phyloP scores from a whole-genome alignment of 2,888 invertebrate genomes.

The Steromphala cineraria region DNA sequence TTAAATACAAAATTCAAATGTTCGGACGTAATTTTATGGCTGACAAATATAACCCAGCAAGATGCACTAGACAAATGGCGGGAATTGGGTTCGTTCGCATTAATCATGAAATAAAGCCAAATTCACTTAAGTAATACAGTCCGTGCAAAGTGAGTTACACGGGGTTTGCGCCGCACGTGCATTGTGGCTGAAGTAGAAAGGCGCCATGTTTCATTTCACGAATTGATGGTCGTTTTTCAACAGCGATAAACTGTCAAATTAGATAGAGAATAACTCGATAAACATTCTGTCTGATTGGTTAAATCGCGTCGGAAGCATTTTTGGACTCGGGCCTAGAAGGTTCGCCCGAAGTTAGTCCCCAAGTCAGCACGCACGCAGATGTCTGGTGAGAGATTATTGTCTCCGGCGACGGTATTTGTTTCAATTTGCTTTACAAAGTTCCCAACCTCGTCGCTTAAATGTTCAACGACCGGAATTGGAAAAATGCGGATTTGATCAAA shows the following conservation, averaged over 20 bases:
- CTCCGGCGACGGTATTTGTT: background rate
- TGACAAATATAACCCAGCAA: background rate
- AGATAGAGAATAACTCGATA: background rate
- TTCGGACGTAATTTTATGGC: too few species aligned
- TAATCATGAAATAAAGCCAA: background rate
- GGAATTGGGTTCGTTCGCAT: background rate
- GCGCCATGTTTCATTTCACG: background rate
- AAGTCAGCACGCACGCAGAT: too few species aligned
- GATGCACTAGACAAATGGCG: background rate
- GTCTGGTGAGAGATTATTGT: background rate
- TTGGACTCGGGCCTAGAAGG: background rate
- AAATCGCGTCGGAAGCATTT: background rate
- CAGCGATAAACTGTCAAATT: slow-evolving; percentile 13
- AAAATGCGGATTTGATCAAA: too few species aligned
- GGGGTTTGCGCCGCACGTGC: background rate
- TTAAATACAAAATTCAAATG: too few species aligned
- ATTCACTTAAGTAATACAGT: background rate
- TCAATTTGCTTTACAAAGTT: background rate
- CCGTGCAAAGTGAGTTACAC: background rate
- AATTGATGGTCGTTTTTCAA: background rate
- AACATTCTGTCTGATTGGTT: slow-evolving; percentile 4
- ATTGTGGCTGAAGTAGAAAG: background rate
- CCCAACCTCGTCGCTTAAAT: background rate
- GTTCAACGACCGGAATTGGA: too few species aligned
- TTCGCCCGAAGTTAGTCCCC: too few species aligned